These are phyloP conservation scores for Baryphthengus martii DNA, from an alignment of 2,113 vertebrate species.

Conservation along the genomic window DNA sequence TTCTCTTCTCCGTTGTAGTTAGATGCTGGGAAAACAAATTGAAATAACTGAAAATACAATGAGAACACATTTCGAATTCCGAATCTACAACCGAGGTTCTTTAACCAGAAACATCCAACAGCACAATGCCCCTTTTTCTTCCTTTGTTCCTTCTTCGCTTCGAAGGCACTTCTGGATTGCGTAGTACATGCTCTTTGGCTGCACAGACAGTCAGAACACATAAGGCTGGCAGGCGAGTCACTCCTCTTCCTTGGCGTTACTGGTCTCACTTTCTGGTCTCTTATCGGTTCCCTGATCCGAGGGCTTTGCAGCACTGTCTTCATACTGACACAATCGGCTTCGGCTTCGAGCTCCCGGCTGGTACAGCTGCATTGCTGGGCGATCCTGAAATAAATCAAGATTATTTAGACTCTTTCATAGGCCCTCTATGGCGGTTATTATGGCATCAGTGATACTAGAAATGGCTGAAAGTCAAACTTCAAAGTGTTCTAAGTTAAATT, in stretches of 20 bases:
- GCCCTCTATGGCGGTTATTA: background rate
- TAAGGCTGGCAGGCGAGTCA: constrained; percentile 72
- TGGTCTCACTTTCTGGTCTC: constrained; percentile 81
- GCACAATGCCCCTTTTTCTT: constrained; percentile 62
- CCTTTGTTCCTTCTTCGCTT: constrained; percentile 67
- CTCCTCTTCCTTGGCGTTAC: constrained; percentile 81
- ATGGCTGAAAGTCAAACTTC: background rate
- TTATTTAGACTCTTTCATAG: constrained; percentile 5
- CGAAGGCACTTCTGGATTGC: constrained; percentile 89
- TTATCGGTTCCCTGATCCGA: constrained; percentile 74
- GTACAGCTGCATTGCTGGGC: constrained; percentile 96
- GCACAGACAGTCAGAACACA: constrained; percentile 76
- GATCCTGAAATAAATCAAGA: constrained; percentile 82
- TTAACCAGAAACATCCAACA: constrained; percentile 70
- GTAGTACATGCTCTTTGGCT: constrained; percentile 84
- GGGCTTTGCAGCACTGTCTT: constrained; percentile 71
- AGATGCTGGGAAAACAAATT: constrained; percentile 61
- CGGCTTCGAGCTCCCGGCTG: constrained; percentile 92
- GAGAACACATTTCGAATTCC: constrained; percentile 65
- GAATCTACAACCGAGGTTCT: constrained; percentile 62
- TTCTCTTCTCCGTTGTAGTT: constrained; percentile 45
- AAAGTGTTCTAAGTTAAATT: background rate
- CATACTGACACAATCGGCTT: constrained; percentile 71
- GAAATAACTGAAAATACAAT: constrained; percentile 66
- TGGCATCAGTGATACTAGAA: background rate